Base-by-base conservation (phyloP, 2,797 vertebrate species). In the Glossophaga mutica region DNA sequence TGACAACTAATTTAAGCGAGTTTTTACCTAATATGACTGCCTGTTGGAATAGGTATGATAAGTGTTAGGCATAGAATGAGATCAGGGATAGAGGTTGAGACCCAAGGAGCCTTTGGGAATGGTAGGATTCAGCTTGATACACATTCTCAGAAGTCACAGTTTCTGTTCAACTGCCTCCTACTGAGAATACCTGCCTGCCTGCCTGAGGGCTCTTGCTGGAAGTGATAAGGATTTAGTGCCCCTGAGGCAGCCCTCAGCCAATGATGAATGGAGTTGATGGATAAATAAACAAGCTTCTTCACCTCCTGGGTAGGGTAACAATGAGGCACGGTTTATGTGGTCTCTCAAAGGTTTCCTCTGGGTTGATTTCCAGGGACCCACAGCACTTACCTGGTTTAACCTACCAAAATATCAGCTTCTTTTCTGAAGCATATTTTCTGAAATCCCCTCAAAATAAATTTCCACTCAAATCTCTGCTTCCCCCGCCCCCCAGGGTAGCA, bases 31-130 rank as follows among this genome's bases (percentile, higher is more conserved):
- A 71, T 67, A 10, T 68, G 68, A 78, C 15, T 50, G 4, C 18
- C 37, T 55, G 4, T 37, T 34, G 18, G 52, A 48, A 24, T 26
- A 73, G 12, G 1, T 44, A 7, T 52, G 44, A 1, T 11, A 67
- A 68, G 29, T 52, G 9, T 32, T 85, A 71, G 12, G 1, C n/a
- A 37, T 5, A 44, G 26, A 10, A 37, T 39, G 44, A 4, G 39
- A 50, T n/a, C 10, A 12, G 19, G 2, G 9, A 29, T 22, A 16
- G 19, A 70, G 10, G 32, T 4, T 26, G 50, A 52, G 3, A n/a
- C 0, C 71, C n/a, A 89, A 5, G 0, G n/a, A 57, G 21, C 8
- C 29, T 16, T 21, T 26, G 24, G 1, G 34, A 16, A 26, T 24
- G 39, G 2, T 16, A 34, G 42, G 14, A 24, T 67, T 11, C 22